Evolutionary conservation across 1,140 invertebrate genomes (phyloP).

Genomic region (Paraescarpia echinospica): DNA sequence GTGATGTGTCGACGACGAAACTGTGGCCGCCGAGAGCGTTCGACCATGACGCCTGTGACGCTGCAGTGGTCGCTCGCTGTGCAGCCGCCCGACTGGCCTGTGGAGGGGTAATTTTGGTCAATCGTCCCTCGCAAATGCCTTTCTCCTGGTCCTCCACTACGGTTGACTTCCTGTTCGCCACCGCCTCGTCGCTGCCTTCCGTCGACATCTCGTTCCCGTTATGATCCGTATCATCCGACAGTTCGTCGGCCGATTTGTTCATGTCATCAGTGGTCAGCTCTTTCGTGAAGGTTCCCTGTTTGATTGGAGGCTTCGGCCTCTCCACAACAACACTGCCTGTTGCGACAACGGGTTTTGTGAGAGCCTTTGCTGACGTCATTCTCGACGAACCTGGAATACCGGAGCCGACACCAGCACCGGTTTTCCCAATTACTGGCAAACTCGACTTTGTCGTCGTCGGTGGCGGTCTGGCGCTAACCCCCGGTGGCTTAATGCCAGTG

Average conservation of each 20-base stretch:
- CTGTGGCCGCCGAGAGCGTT: not conserved
- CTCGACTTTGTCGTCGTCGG: constrained; percentile 23
- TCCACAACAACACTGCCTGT: constrained; percentile 2
- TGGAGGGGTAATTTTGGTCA: not conserved
- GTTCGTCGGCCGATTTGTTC: not conserved
- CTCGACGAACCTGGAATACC: constrained; percentile 6
- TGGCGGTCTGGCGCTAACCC: constrained; percentile 30
- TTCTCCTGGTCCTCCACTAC: not conserved
- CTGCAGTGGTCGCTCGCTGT: not conserved
- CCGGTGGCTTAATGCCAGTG: constrained; percentile 30
- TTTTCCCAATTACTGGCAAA: constrained; percentile 37
- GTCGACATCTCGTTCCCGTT: constrained; percentile 1
- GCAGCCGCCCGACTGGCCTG: not conserved
- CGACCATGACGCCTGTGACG: not conserved
- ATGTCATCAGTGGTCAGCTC: constrained; percentile 61
- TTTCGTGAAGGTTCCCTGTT: constrained; percentile 87
- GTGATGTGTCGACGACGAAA: constrained; percentile 1
- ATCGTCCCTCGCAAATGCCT: not conserved
- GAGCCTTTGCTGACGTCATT: not conserved
- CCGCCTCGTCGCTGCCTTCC: not conserved
- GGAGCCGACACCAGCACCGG: constrained; percentile 24
- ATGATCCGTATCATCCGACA: constrained; percentile 1
- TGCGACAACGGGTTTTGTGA: not conserved
- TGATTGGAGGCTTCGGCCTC: constrained; percentile 54
- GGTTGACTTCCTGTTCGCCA: not conserved